Conservation (phyloP, 2,888 invertebrate genomes). For the Coecobrya sp. region DNA sequence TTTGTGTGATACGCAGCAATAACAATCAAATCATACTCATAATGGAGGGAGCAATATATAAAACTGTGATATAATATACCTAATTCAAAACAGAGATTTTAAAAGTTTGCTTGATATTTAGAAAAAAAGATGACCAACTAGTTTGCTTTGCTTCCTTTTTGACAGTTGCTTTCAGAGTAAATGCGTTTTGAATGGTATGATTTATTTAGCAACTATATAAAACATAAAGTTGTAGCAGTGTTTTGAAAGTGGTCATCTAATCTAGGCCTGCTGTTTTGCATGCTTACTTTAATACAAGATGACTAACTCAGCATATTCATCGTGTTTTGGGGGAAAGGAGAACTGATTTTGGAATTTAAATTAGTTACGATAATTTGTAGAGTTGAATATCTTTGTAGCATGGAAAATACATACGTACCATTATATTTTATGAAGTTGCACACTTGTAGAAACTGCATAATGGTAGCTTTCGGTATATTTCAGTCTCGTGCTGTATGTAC, state of each 20-base stretch:
- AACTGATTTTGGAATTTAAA: conserved; percentile 58
- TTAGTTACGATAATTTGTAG: conserved; percentile 43
- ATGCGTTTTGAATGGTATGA: conserved; percentile 67
- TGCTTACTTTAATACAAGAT: background rate
- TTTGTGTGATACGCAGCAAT: conserved; percentile 54
- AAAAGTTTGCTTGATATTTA: conserved; percentile 13
- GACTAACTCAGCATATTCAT: background rate
- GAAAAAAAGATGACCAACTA: conserved; percentile 69
- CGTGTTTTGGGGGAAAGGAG: conserved; percentile 33
- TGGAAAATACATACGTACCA: conserved; percentile 24
- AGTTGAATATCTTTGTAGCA: background rate
- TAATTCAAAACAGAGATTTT: conserved; percentile 1
- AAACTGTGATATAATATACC: background rate
- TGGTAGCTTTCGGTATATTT: background rate
- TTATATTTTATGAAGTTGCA: conserved; percentile 31
- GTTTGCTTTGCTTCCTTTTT: conserved; percentile 64
- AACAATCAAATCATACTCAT: conserved; percentile 47
- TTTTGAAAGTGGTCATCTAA: conserved; percentile 26
- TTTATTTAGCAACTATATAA: conserved; percentile 52
- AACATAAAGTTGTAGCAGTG: conserved; percentile 22
- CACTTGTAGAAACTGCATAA: background rate
- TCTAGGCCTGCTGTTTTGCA: background rate
- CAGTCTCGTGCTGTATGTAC: background rate
- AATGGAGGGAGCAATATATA: conserved; percentile 10
- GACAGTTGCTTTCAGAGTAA: conserved; percentile 32